Percentiles rank a stretch among this genome's conserved stretches.
phyloP scores from a whole-genome alignment of 2,888 invertebrate genomes.

The Agrotis ipsilon region DNA sequence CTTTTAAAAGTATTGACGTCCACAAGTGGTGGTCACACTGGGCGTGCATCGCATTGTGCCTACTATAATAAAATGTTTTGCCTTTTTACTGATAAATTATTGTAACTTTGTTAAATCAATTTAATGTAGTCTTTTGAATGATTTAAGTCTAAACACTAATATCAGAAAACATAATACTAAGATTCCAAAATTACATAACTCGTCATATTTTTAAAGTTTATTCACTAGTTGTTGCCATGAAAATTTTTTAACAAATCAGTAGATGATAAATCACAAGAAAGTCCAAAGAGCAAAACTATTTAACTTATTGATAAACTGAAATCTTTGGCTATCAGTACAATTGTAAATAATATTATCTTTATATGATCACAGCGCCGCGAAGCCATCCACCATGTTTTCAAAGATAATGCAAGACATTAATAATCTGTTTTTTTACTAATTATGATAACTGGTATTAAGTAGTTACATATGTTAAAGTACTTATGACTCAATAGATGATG shows the following conservation, averaged over 20 bases:
- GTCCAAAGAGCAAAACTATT: slow-evolving; percentile 44
- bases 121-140: background rate
- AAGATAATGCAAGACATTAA: slow-evolving; percentile 49
- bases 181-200: too few relatives aligned
- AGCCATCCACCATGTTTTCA: slow-evolving; percentile 38
- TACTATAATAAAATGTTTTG: too few relatives aligned
- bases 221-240: background rate
- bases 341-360: slow-evolving; percentile 41
- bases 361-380: slow-evolving; percentile 49
- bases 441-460: slow-evolving; percentile 11
- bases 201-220: too few relatives aligned
- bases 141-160: too few relatives aligned
- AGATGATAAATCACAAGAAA: slow-evolving; percentile 24
- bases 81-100: background rate
- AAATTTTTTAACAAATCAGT: background rate
- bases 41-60: too few relatives aligned
- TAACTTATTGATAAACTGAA: slow-evolving; percentile 37
- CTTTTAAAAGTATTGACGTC: too few relatives aligned
- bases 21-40: too few relatives aligned
- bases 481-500: background rate
- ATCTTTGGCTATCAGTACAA: slow-evolving; percentile 42
- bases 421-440: slow-evolving; percentile 50
- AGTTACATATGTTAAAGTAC: slow-evolving; percentile 3
- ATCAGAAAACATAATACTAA: too few relatives aligned
- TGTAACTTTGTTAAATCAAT: background rate